Evolutionary conservation across 2,888 invertebrate species (phyloP), one percentile per base, ranked within the genome.

Genomic region (Erannis defoliaria): DNA sequence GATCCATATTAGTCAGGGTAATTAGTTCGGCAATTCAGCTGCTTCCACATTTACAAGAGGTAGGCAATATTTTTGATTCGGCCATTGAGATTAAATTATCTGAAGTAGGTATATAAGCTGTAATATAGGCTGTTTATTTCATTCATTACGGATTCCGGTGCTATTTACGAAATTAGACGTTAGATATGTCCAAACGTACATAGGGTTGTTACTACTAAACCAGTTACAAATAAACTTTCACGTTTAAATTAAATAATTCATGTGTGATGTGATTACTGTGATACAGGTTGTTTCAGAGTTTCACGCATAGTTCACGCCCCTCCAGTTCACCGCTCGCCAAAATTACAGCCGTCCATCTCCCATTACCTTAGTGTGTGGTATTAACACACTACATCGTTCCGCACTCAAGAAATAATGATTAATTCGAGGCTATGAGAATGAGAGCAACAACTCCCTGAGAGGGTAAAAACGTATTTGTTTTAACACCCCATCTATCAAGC

Each of bases 391-490:
- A 91, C 90, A 90, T 71, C 83, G 81, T 78, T 90, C 83, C 70
- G 86, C 90, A 90, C 90, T 91, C 81, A 83, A 76, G 77, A 77
- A 81, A 81, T 78, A 83, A 85, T 87, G 89, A 88, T 89, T 86
- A 89, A 89, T 86, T 82, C 75, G 74, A 71, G 71, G 67, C 62
- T 62, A 75, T 69, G 69, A 68, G 72, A 79, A 76, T 75, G 70
- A 72, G 70, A 49, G 71, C 71, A 70, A 74, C 66, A 58, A 19
- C 64, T 51, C 54, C 45, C 42, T 16, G 19, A 60, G 68, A 76
- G 70, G 71, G 75, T 71, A 73, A 76, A 77, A 80, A 73, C 77
- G 66, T 80, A 81, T 80, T 80, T 80, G 73, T 79, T 79, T 78
- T 76, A 74, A 72, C 70, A 68, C 29, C 48, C 72, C 77, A 80